These are phyloP conservation scores for Glyphotaelius pellucidus DNA, from an alignment of 2,888 invertebrate genomes.

Conservation along the genomic window DNA sequence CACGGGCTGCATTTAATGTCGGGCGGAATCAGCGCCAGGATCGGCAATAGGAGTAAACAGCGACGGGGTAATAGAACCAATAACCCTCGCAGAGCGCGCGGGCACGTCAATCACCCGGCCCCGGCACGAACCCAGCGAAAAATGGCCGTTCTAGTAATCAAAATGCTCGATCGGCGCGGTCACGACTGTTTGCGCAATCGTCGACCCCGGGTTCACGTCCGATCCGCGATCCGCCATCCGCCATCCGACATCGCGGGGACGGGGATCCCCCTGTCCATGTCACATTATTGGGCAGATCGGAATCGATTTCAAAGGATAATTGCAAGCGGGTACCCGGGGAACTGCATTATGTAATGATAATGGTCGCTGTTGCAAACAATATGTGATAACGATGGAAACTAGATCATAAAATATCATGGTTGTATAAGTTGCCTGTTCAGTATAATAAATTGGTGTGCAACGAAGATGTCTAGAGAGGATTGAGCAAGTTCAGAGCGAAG, in stretches of 20 bases:
- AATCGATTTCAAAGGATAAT: conserved; percentile 34
- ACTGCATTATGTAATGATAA: conserved; percentile 23
- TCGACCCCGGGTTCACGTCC: conserved; percentile 60
- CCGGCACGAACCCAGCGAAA: conserved; percentile 44
- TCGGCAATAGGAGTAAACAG: conserved; percentile 55
- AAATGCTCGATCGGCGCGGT: conserved; percentile 60
- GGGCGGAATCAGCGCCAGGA: conserved; percentile 37
- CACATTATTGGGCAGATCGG: conserved; percentile 35
- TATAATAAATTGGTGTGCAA: not conserved
- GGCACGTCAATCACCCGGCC: conserved; percentile 58
- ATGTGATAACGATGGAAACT: not conserved
- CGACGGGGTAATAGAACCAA: conserved; percentile 48
- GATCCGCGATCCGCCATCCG: not conserved
- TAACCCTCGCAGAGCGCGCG: conserved; percentile 32
- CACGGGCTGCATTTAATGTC: conserved; percentile 47
- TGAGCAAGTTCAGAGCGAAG: not conserved
- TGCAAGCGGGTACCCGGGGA: conserved; percentile 25
- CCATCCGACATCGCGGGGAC: not conserved
- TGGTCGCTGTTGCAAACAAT: conserved; percentile 19
- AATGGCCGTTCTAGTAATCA: conserved; percentile 56
- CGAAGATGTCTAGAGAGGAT: not conserved
- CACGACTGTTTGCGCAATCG: conserved; percentile 64
- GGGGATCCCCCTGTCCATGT: conserved; percentile 43
- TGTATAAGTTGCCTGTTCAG: not conserved
- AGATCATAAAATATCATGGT: not conserved